These are phyloP conservation scores for Anarrhichthys ocellatus DNA, from an alignment of 2,113 vertebrate species.

Conservation along the genomic window DNA sequence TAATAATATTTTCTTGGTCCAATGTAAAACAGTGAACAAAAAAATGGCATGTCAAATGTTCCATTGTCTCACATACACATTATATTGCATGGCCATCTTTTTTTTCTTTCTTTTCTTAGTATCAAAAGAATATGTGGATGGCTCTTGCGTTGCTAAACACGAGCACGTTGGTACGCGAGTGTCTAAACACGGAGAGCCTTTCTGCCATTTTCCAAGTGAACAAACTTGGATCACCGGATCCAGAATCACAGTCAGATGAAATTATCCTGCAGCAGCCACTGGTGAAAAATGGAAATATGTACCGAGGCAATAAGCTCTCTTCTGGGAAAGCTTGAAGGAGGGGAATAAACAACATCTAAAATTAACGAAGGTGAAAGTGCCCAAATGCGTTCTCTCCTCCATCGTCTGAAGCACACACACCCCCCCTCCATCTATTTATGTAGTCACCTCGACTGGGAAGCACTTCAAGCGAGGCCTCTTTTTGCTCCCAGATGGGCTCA, in stretches of 20 bases:
- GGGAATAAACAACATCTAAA: conserved; percentile 69
- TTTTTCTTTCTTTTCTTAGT: neutral
- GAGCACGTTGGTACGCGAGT: neutral
- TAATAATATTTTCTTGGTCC: neutral
- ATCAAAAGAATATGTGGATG: neutral
- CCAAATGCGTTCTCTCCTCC: conserved; percentile 44
- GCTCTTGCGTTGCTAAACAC: conserved; percentile 2
- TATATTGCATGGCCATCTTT: neutral
- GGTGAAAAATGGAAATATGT: conserved; percentile 53
- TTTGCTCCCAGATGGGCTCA: conserved; percentile 69
- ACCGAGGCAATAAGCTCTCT: conserved; percentile 56
- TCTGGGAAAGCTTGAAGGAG: conserved; percentile 57
- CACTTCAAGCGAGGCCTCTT: conserved; percentile 70
- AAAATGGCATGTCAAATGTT: neutral
- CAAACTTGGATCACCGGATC: conserved; percentile 37
- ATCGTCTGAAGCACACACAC: conserved; percentile 51
- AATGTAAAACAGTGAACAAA: neutral
- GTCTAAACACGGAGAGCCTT: conserved; percentile 5
- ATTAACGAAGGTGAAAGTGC: conserved; percentile 71
- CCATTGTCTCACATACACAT: neutral
- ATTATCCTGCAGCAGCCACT: conserved; percentile 39
- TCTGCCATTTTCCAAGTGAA: conserved; percentile 46
- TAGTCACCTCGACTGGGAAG: conserved; percentile 65
- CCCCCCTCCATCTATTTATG: conserved; percentile 58
- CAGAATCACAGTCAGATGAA: conserved; percentile 46